phyloP scores from a whole-genome alignment of 1,140 invertebrate genomes.

The Metopolophium dirhodum region DNA sequence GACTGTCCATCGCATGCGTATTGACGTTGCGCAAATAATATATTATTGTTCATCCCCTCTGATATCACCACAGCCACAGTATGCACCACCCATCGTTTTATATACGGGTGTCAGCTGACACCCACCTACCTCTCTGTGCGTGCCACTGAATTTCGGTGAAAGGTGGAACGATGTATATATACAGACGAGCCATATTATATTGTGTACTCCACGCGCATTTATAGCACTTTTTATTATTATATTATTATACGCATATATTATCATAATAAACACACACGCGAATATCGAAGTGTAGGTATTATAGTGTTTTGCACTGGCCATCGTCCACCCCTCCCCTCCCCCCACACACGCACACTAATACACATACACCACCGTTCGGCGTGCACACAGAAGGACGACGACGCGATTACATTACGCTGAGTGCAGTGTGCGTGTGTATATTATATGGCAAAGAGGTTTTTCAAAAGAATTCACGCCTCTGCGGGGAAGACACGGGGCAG shows the following conservation, averaged over 20 bases:
- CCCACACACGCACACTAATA: not conserved
- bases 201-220: not conserved
- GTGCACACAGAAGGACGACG: not conserved
- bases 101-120: not conserved
- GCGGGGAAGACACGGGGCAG: slow-evolving; percentile 46
- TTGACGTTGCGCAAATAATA: not conserved
- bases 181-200: not conserved
- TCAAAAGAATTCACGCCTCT: slow-evolving; percentile 56
- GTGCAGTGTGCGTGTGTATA: not conserved
- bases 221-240: not conserved
- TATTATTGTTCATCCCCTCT: not conserved
- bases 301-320: not conserved
- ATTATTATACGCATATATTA: not conserved
- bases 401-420: not conserved
- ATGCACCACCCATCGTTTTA: not conserved
- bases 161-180: not conserved
- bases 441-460: slow-evolving; percentile 10
- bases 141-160: not conserved
- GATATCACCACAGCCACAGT: too few species aligned
- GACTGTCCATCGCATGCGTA: not conserved
- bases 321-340: not conserved
- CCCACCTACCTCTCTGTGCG: not conserved
- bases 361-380: not conserved
- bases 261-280: not conserved
- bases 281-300: not conserved